Base-by-base conservation (phyloP, 2,113 vertebrate genomes). In the Coptodon rendalli region DNA sequence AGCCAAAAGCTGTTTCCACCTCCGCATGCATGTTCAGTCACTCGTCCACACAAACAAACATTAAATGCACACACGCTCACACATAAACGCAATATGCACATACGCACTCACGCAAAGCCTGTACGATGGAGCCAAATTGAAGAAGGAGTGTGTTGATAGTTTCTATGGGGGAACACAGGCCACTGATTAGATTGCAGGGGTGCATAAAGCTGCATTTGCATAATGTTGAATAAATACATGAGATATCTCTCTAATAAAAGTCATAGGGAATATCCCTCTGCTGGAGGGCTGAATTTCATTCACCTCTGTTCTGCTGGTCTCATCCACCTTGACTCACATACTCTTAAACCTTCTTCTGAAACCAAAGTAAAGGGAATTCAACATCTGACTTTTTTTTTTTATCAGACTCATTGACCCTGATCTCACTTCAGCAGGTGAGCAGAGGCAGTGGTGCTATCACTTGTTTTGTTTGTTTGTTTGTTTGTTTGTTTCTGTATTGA, bases 1-100 rank as follows among this genome's bases (percentile, higher is more conserved):
- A 97, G 98, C 97, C 98, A 97, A 94, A 97, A 97, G 96, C 97
- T 95, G 97, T 96, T 95, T 97, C 96, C 97, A 96, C 90, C 94
- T 93, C 88, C 85, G 84, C 92, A 73, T 81, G 52, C 82, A 19
- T 87, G 16, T 73, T 85, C 87, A 87, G 79, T 83, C 90, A 54
- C 68, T 83, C 90, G 38, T 61, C 85, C 73, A 88, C 89, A 34
- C 85, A 86, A 80, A 90, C 82, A 87, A 43, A 88, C 83, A 61
- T 66, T 34, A 12, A 63, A 89, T 29, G 17, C 83, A 84, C 85
- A 81, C 87, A 82, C 84, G 56, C 57, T 85, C 85, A 85, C 61
- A 59, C 84, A 81, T 22, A 29, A 13, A 86, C 79, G 76, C 27
- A 36, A 52, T 48, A 81, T 40, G 45, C 90, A 54, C 91, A 80